These are phyloP conservation scores for Eurytoma californica DNA, from an alignment of 2,888 invertebrate genomes.

Conservation along the genomic window DNA sequence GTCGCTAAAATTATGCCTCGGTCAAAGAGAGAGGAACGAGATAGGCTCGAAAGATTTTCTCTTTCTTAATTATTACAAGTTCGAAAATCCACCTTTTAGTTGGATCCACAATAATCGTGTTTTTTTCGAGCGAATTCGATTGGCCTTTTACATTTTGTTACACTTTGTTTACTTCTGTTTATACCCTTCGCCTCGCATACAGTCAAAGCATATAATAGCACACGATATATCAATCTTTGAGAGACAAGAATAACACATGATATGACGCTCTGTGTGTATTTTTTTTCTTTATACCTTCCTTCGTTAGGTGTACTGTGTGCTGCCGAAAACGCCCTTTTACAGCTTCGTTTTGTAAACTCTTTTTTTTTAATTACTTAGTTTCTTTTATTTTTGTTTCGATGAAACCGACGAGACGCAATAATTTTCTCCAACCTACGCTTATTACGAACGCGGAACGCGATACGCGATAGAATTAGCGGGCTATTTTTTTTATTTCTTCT, in stretches of 20 bases:
- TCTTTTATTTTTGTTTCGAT: slow-evolving; percentile 56
- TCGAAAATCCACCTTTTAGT: slow-evolving; percentile 25
- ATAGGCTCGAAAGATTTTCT: slow-evolving; percentile 49
- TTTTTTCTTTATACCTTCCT: slow-evolving; percentile 21
- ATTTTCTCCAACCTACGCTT: slow-evolving; percentile 46
- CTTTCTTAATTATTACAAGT: slow-evolving; percentile 20
- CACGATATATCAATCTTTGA: slow-evolving; percentile 49
- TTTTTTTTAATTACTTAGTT: slow-evolving; percentile 1
- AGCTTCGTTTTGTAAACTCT: slow-evolving; percentile 29
- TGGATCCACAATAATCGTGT: slow-evolving; percentile 53
- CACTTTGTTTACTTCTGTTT: slow-evolving; percentile 14
- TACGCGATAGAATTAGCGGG: slow-evolving; percentile 53
- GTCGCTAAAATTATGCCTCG: slow-evolving; percentile 54
- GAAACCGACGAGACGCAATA: slow-evolving; percentile 54
- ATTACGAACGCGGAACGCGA: slow-evolving; percentile 56
- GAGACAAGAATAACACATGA: slow-evolving; percentile 54
- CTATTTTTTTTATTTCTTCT: slow-evolving; percentile 51
- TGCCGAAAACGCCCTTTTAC: slow-evolving; percentile 46
- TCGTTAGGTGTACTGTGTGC: slow-evolving; percentile 42
- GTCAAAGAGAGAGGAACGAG: slow-evolving; percentile 57
- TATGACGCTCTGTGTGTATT: slow-evolving; percentile 48
- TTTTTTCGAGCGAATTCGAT: slow-evolving; percentile 57
- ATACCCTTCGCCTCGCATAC: slow-evolving; percentile 41
- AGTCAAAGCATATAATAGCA: slow-evolving; percentile 51
- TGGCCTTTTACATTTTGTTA: slow-evolving; percentile 55